Evolutionary conservation across 2,888 invertebrate species (phyloP).

Genomic region (Craniophora ligustri): DNA sequence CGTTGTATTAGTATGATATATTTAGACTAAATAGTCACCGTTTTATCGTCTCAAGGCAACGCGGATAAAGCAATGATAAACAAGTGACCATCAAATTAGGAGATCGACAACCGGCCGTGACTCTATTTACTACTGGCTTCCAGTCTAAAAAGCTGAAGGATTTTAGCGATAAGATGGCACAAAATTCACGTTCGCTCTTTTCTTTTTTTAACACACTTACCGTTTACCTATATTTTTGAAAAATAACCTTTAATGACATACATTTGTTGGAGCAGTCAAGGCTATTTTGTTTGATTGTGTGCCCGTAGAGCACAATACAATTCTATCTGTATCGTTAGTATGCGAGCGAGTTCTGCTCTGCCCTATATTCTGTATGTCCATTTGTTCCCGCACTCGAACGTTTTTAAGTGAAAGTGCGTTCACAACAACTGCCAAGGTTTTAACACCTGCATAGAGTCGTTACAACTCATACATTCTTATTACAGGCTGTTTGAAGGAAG

Average conservation of each 20-base stretch:
- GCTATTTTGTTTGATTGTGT: constrained; percentile 28
- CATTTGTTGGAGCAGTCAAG: constrained; percentile 44
- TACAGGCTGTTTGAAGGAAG: constrained; percentile 24
- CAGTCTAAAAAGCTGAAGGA: constrained; percentile 76
- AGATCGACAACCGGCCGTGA: constrained; percentile 87
- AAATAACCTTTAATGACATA: constrained; percentile 32
- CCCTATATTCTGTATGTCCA: constrained; percentile 61
- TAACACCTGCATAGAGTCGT: constrained; percentile 60
- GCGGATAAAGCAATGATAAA: constrained; percentile 71
- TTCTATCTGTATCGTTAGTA: constrained; percentile 29
- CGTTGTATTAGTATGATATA: constrained; percentile 40
- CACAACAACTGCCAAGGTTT: constrained; percentile 72
- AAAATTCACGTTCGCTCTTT: constrained; percentile 57
- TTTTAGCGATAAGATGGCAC: constrained; percentile 81
- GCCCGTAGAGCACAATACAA: constrained; percentile 38
- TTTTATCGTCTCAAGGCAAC: constrained; percentile 72
- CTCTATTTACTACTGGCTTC: constrained; percentile 76
- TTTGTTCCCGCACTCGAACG: constrained; percentile 55
- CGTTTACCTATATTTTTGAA: constrained; percentile 39
- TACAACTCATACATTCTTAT: constrained; percentile 36
- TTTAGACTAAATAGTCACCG: constrained; percentile 39
- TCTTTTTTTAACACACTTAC: constrained; percentile 23
- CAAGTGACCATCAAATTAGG: constrained; percentile 82
- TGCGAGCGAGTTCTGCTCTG: constrained; percentile 45
- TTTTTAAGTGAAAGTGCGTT: constrained; percentile 77